Conservation (phyloP, 2,797 vertebrate species). For the Acanthiza pusilla region DNA sequence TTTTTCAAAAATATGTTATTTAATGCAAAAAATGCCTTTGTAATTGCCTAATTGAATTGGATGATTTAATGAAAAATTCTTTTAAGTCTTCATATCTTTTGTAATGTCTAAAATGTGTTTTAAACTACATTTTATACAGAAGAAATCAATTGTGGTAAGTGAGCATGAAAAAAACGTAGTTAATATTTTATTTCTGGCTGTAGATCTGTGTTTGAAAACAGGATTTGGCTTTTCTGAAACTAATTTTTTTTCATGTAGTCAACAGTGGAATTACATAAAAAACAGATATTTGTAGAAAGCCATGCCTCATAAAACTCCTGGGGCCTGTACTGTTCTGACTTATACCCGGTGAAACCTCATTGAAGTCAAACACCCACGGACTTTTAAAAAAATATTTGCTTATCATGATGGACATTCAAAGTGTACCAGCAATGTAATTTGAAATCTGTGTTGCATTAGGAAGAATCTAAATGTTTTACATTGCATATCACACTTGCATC, state of each 20-base stretch:
- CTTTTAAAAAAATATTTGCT: slow-evolving; percentile 14
- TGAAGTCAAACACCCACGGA: background rate
- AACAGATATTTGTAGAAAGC: background rate
- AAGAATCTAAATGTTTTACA: slow-evolving; percentile 33
- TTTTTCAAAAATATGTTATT: background rate
- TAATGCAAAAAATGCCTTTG: background rate
- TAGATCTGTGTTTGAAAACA: background rate
- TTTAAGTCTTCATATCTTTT: background rate
- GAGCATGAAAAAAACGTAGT: background rate
- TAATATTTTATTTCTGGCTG: background rate
- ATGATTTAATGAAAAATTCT: background rate
- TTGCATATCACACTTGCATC: slow-evolving; percentile 36
- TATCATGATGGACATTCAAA: background rate
- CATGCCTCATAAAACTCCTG: background rate
- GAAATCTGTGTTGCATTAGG: slow-evolving; percentile 52
- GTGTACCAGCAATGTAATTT: background rate
- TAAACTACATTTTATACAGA: background rate
- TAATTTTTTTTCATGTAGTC: slow-evolving; percentile 4
- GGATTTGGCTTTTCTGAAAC: background rate
- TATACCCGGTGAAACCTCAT: background rate
- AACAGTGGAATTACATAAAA: background rate
- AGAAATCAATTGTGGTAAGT: background rate
- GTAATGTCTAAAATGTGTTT: background rate
- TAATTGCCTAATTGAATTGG: background rate
- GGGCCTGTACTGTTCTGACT: background rate